These are phyloP conservation scores for Trogon surrucura DNA, from an alignment of 2,113 vertebrate genomes.

Conservation along the genomic window DNA sequence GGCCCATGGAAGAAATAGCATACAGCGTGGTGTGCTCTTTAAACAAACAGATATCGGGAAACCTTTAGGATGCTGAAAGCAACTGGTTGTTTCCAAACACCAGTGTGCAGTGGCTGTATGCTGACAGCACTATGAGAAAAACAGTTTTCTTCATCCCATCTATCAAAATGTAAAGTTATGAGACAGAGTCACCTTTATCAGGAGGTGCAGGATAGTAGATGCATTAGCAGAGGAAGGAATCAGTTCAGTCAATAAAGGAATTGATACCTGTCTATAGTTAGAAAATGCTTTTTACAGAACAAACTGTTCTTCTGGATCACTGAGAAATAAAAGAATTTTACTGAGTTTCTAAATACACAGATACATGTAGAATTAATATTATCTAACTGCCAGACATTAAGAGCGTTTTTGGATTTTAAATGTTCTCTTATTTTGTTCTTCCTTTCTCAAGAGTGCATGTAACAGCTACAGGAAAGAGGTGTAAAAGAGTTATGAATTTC, in stretches of 20 bases:
- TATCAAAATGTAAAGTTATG: background rate
- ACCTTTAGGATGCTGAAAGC: background rate
- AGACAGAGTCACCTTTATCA: background rate
- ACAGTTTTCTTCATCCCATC: background rate
- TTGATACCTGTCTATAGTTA: constrained; percentile 27
- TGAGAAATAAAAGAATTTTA: background rate
- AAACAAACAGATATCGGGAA: background rate
- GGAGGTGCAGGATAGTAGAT: background rate
- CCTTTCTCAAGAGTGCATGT: background rate
- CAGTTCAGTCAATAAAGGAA: constrained; percentile 27
- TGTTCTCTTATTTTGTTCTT: background rate
- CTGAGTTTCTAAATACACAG: background rate
- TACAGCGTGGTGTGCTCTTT: background rate
- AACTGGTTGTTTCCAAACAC: background rate
- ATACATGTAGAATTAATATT: constrained; percentile 29
- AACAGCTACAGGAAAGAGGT: background rate
- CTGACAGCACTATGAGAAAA: background rate
- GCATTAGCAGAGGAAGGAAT: constrained; percentile 33
- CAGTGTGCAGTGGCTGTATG: rapidly evolving
- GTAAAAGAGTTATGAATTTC: background rate
- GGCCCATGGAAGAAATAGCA: background rate
- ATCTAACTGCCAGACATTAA: background rate
- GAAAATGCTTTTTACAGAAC: constrained; percentile 14
- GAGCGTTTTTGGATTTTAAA: background rate
- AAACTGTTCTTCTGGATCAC: background rate